phyloP scores from a whole-genome alignment of 2,888 invertebrate species.

The Andricus curvator region DNA sequence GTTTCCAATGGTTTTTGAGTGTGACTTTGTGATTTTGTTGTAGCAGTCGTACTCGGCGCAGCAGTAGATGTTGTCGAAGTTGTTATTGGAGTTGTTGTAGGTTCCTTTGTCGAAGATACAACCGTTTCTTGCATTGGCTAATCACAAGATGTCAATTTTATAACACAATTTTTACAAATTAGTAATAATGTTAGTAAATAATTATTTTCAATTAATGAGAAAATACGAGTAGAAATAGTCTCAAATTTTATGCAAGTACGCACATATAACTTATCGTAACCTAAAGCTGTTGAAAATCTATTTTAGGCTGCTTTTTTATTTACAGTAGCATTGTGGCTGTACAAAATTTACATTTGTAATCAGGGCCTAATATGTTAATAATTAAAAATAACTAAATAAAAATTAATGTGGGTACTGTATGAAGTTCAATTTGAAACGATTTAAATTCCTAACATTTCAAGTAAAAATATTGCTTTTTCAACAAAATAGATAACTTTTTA shows the following conservation, averaged over 20 bases:
- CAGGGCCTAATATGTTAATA: neutral
- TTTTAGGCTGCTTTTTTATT: neutral
- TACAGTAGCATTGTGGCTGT: neutral
- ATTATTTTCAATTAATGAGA: neutral
- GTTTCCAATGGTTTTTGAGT: constrained; percentile 46
- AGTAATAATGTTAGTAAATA: neutral
- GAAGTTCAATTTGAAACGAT: too few species aligned
- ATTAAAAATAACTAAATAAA: too few species aligned
- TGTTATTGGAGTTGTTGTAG: constrained; percentile 53
- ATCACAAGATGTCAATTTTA: neutral
- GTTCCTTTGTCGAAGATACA: constrained; percentile 40
- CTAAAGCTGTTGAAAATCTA: neutral
- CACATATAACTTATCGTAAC: neutral
- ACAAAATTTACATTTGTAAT: neutral
- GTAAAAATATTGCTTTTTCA: too few species aligned
- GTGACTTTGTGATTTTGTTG: neutral
- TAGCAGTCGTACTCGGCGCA: constrained; percentile 53
- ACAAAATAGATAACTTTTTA: too few species aligned
- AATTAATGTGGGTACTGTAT: too few species aligned
- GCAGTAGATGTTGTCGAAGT: constrained; percentile 42
- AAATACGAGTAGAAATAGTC: too few species aligned
- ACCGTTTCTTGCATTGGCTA: constrained; percentile 32
- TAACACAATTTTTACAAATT: neutral
- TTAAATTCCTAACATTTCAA: too few species aligned
- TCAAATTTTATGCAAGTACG: neutral